These are phyloP conservation scores for Caranx ignobilis DNA, from an alignment of 2,113 vertebrate genomes.

Conservation along the genomic window DNA sequence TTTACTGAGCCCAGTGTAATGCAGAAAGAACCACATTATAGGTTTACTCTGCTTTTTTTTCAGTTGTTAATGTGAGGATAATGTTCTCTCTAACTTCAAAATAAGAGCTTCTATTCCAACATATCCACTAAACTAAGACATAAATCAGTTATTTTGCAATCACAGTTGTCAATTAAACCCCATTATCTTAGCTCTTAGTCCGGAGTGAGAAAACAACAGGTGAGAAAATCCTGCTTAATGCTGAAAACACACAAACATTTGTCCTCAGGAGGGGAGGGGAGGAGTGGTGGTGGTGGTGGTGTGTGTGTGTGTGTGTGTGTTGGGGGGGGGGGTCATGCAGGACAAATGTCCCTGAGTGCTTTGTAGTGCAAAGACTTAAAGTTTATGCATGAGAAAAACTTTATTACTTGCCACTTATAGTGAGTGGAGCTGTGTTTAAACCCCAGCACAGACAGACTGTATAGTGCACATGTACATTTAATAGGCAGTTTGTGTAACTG, in stretches of 20 bases:
- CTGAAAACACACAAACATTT: conserved; percentile 74
- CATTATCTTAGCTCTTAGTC: conserved; percentile 40
- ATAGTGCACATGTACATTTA: not conserved
- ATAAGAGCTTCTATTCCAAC: not conserved
- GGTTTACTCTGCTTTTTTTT: not conserved
- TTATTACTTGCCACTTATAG: not conserved
- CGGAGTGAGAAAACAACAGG: conserved; percentile 74
- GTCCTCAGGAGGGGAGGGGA: conserved; percentile 31
- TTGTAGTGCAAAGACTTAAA: conserved; percentile 45
- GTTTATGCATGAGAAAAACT: conserved; percentile 5
- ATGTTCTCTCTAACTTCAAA: not conserved
- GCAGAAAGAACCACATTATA: not conserved
- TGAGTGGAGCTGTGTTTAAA: not conserved
- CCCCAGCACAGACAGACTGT: not conserved
- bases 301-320: too few species aligned
- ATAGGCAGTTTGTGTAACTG: not conserved
- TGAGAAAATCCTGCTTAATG: conserved; percentile 68
- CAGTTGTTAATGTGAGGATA: not conserved
- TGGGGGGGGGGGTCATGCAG: conserved; percentile 3
- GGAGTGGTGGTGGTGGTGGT: not conserved
- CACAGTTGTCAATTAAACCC: conserved; percentile 42
- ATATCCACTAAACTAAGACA: not conserved
- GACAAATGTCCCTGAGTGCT: conserved; percentile 51
- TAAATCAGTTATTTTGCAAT: conserved; percentile 33
- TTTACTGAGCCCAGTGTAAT: not conserved